These are phyloP conservation scores for Platynereis dumerilii DNA, from an alignment of 2,888 invertebrate species.

Conservation along the genomic window DNA sequence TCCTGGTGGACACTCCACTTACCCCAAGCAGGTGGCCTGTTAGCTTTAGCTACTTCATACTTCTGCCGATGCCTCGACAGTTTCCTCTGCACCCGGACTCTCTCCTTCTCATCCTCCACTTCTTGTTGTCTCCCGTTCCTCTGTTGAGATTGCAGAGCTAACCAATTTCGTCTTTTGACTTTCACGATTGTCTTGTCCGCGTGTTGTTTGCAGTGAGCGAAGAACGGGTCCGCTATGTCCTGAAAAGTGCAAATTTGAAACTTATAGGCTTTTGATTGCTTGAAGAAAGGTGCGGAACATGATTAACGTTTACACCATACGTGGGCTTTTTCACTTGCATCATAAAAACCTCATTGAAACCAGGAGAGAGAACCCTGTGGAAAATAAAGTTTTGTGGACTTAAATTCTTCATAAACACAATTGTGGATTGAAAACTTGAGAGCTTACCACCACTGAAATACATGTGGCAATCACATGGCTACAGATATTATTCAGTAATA, in stretches of 20 bases:
- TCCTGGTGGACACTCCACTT: too few species aligned
- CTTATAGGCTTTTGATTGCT: too few species aligned
- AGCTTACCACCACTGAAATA: too few species aligned
- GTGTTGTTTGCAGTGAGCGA: constrained; percentile 94
- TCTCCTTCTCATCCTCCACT: constrained; percentile 17
- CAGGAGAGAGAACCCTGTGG: too few species aligned
- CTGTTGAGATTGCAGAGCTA: constrained; percentile 83
- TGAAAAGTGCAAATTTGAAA: constrained; percentile 34
- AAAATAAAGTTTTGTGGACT: too few species aligned
- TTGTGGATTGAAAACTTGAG: too few species aligned
- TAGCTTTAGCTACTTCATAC: constrained; percentile 68
- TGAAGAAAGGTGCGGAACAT: neutral
- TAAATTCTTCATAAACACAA: too few species aligned
- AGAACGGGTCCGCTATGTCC: constrained; percentile 87
- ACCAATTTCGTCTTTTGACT: constrained; percentile 72
- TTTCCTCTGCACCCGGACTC: constrained; percentile 60
- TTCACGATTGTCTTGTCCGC: constrained; percentile 87
- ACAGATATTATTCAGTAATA: too few species aligned
- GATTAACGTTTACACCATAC: neutral
- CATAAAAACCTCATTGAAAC: too few species aligned
- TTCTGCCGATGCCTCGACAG: constrained; percentile 79
- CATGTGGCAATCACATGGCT: too few species aligned
- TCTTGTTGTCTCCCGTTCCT: constrained; percentile 66
- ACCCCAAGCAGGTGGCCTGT: constrained; percentile 78
- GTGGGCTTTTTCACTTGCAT: too few species aligned